Conservation (phyloP, 2,888 invertebrate species). For the Eudemis profundana region DNA sequence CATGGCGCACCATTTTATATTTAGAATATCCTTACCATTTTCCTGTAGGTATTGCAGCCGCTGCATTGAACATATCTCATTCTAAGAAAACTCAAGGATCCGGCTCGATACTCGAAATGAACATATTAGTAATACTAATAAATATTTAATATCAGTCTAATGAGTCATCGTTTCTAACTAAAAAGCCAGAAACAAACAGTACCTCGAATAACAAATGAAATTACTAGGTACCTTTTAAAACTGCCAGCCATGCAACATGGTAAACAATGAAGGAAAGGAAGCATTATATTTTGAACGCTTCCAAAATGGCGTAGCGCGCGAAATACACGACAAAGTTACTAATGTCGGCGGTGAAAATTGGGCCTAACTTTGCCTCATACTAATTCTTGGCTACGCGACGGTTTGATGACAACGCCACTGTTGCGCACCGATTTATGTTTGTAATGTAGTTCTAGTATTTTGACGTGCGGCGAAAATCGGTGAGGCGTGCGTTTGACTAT, state of each 20-base stretch:
- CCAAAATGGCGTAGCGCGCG: constrained; percentile 49
- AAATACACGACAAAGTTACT: not conserved
- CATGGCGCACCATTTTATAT: constrained; percentile 27
- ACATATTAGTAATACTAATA: constrained; percentile 43
- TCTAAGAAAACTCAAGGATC: constrained; percentile 43
- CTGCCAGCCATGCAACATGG: constrained; percentile 11
- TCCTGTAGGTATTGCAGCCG: constrained; percentile 41
- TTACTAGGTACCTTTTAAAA: constrained; percentile 15
- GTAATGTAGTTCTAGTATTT: constrained; percentile 44
- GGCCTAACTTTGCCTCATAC: not conserved
- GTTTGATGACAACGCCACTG: constrained; percentile 10
- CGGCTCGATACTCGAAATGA: constrained; percentile 35
- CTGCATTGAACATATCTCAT: constrained; percentile 30
- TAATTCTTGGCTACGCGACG: not conserved
- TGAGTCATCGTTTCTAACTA: constrained; percentile 49
- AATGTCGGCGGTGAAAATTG: not conserved
- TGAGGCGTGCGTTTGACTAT: constrained; percentile 64
- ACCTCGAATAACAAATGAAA: constrained; percentile 38
- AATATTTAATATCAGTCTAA: constrained; percentile 46
- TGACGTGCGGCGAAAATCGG: constrained; percentile 68
- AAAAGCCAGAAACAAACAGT: constrained; percentile 43
- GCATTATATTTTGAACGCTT: constrained; percentile 61
- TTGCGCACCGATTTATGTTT: not conserved
- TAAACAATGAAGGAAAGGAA: constrained; percentile 55
- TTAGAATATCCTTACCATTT: constrained; percentile 33